Base-by-base conservation (phyloP, 2,113 vertebrate species). In the Cisticola juncidis region DNA sequence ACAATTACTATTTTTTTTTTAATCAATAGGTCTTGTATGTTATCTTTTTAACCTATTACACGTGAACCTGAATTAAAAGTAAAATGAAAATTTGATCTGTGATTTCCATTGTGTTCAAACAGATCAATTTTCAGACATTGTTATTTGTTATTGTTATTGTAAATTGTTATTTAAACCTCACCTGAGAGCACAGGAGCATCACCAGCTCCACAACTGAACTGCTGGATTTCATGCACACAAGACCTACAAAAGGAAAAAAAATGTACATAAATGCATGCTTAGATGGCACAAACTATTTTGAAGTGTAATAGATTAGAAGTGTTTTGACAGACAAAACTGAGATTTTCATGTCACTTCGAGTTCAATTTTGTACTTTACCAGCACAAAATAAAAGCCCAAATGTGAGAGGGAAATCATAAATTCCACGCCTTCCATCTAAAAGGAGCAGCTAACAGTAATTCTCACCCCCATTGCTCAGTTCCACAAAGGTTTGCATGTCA, bases 111-210 rank as follows among this genome's bases (percentile, higher is more conserved):
- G 26, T 54, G 29, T 48, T 88, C 57, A 57, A 64, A 76, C 65
- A 51, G 13, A 69, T 54, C 35, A 38, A 35, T 81, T 91, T 82
- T 82, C 36, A 91, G 66, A 74, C n/a, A 23, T 7, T 48, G 14
- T 47, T 58, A 94, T 31, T 68, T 53, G n/a, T n/a, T n/a, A n/a
- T n/a, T n/a, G n/a, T n/a, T n/a, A n/a, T n/a, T n/a, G n/a, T n/a
- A n/a, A n/a, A 23, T 7, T 48, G 14, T 47, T 58, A 94, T 31
- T 68, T 53, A 77, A 85, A 79, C 94, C 99, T 98, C 97, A 99
- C 99, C 99, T 99, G 99, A 96, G 99, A 99, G 97, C 99, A 99
- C 84, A 99, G 98, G 14, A 99, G 98, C 99, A 99, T 99, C 97
- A 99, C 99, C 95, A 99, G 98, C 95, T 99, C 99, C 98, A 99